Base-by-base conservation (phyloP, 1,140 invertebrate species). In the Pectinophora gossypiella region DNA sequence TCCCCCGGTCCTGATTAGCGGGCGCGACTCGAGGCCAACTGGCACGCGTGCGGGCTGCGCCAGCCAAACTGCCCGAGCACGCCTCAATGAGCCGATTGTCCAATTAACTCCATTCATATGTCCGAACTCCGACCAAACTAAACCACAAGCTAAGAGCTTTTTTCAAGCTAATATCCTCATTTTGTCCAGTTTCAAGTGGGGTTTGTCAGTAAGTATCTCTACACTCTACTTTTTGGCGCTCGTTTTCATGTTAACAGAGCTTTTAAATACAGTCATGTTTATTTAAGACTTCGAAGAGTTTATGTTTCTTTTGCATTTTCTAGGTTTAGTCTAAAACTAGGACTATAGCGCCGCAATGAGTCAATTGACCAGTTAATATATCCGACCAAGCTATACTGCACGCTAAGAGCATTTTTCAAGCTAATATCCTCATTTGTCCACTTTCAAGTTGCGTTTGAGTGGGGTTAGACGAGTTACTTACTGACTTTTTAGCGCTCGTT, bases 31-130 rank as follows among this genome's bases (percentile, higher is more conserved):
- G 47, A 48, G 64, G 80, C 80, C 80, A 84, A 75, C 76, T 84
- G 80, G 80, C 78, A 80, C 58, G 45, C 47, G 47, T 22, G 59
- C 51, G 67, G 59, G 61, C 32, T 45, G 54, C 64, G 54, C 42
- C 55, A 56, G 75, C 74, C 80, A 80, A 79, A 72, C 77, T 57
- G 68, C 65, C 59, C 66, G 59, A 54, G 56, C 69, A 55, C 62
- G 68, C 65, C 69, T 76, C 72, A 79, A 74, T 76, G 72, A 72
- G 67, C 56, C 56, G 67, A 67, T 62, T 60, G 63, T 64, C 65
- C 71, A 80, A 80, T 85, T 78, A 85, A 68, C 68, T 82, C 67
- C 80, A 82, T 85, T 85, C 76, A 85, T 78, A 76, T 72, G 68
- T 70, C 54, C 58, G 27, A 40, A 58, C 55, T 68, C 52, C 60